These are phyloP conservation scores for Artemia franciscana DNA, from an alignment of 1,140 invertebrate species.

Conservation along the genomic window DNA sequence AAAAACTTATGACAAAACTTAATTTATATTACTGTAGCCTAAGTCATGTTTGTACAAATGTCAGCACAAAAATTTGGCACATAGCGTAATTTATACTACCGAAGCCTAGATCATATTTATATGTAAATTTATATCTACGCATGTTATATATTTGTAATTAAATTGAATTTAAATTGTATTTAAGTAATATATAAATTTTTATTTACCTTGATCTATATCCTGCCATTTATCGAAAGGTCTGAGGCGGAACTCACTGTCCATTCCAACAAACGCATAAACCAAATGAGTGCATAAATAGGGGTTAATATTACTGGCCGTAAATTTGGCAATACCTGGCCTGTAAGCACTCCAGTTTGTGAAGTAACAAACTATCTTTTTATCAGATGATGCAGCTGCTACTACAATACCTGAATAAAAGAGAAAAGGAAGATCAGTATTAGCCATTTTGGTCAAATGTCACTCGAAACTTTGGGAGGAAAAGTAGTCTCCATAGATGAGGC, in stretches of 20 bases:
- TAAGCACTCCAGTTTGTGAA: slow-evolving; percentile 89
- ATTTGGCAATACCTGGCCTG: slow-evolving; percentile 34
- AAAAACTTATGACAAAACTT: too few relatives aligned
- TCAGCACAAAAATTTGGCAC: too few relatives aligned
- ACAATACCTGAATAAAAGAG: neutral
- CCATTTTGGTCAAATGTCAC: too few relatives aligned
- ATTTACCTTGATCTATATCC: slow-evolving; percentile 71
- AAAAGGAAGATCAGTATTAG: too few relatives aligned
- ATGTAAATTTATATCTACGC: too few relatives aligned
- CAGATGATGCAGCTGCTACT: slow-evolving; percentile 11
- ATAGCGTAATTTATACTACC: neutral
- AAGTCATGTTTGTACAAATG: too few relatives aligned
- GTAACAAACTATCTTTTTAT: slow-evolving; percentile 60
- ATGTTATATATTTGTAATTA: too few relatives aligned
- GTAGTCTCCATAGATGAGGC: too few relatives aligned
- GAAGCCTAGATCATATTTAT: too few relatives aligned
- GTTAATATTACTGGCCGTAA: slow-evolving; percentile 82
- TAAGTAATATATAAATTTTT: neutral
- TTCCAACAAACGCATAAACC: slow-evolving; percentile 77
- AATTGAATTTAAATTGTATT: too few relatives aligned
- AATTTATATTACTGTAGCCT: too few relatives aligned
- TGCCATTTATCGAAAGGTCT: slow-evolving; percentile 85
- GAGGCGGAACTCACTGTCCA: slow-evolving; percentile 68
- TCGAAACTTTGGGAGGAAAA: too few relatives aligned
- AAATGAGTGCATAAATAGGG: slow-evolving; percentile 85